phyloP scores from a whole-genome alignment of 2,888 invertebrate genomes.

The Amaurobius ferox region DNA sequence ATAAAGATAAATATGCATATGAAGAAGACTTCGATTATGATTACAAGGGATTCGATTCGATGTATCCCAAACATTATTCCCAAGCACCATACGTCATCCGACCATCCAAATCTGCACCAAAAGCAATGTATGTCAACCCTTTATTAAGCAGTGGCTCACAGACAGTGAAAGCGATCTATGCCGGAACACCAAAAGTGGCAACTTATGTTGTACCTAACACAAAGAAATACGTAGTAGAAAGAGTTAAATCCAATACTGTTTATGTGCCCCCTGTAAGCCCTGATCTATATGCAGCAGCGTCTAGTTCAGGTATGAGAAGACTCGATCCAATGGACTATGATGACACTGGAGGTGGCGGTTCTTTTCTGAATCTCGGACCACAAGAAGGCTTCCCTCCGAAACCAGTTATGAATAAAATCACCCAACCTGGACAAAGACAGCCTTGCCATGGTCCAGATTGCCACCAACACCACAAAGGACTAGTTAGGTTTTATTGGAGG shows the following conservation, averaged over 20 bases:
- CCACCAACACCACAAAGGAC: constrained; percentile 67
- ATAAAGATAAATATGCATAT: neutral
- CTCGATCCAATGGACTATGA: constrained; percentile 55
- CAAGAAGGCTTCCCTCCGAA: constrained; percentile 55
- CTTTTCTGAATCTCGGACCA: constrained; percentile 35
- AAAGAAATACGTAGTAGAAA: constrained; percentile 40
- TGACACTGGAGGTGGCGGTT: constrained; percentile 7
- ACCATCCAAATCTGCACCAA: constrained; percentile 8
- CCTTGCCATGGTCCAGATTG: constrained; percentile 70
- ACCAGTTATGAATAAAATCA: constrained; percentile 59
- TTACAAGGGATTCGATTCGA: constrained; percentile 9
- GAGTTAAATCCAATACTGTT: constrained; percentile 44
- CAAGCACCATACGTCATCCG: constrained; percentile 25
- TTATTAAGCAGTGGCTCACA: constrained; percentile 12
- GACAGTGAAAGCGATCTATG: constrained; percentile 22
- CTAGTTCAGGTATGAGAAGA: constrained; percentile 23
- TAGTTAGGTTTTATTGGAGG: constrained; percentile 69
- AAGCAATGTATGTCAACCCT: constrained; percentile 29
- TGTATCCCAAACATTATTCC: constrained; percentile 2
- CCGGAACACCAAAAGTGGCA: constrained; percentile 49
- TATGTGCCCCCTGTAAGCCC: constrained; percentile 28
- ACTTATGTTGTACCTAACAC: constrained; percentile 51
- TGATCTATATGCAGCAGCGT: neutral
- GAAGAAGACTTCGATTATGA: constrained; percentile 51
- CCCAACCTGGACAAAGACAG: constrained; percentile 47